These are phyloP conservation scores for Aselliscus stoliczkanus DNA, from an alignment of 2,797 vertebrate species.

Conservation along the genomic window DNA sequence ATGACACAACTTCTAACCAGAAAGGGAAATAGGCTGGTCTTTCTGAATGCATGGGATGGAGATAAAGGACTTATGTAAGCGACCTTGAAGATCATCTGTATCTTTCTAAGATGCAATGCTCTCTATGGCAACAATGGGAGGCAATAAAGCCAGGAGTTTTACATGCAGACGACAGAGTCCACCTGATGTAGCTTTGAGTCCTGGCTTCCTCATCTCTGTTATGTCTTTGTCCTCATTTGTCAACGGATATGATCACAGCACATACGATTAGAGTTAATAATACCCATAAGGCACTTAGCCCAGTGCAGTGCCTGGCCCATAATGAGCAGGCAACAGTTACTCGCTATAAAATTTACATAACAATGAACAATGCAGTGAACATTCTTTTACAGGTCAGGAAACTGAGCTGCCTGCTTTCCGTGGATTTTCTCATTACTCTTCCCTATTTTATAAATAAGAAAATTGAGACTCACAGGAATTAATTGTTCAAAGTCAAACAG, in stretches of 20 bases:
- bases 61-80: background rate
- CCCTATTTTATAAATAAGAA: background rate
- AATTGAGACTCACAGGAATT: background rate
- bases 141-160: background rate
- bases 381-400: background rate
- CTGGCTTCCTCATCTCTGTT: background rate
- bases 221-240: background rate
- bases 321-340: background rate
- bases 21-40: conserved; percentile 39
- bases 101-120: background rate
- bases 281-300: background rate
- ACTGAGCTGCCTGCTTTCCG: background rate
- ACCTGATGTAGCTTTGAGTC: background rate
- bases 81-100: conserved; percentile 2
- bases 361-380: background rate
- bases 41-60: background rate
- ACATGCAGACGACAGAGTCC: background rate
- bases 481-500: background rate
- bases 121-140: background rate
- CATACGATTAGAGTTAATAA: background rate
- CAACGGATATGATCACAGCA: background rate
- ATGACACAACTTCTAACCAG: conserved; percentile 33
- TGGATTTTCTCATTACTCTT: background rate
- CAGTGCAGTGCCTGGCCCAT: background rate
- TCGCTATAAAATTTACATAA: background rate